Percentiles rank a stretch among this genome's conserved stretches.
phyloP scores from a whole-genome alignment of 92 coral and sea anemone genomes.

The Porites lobata region DNA sequence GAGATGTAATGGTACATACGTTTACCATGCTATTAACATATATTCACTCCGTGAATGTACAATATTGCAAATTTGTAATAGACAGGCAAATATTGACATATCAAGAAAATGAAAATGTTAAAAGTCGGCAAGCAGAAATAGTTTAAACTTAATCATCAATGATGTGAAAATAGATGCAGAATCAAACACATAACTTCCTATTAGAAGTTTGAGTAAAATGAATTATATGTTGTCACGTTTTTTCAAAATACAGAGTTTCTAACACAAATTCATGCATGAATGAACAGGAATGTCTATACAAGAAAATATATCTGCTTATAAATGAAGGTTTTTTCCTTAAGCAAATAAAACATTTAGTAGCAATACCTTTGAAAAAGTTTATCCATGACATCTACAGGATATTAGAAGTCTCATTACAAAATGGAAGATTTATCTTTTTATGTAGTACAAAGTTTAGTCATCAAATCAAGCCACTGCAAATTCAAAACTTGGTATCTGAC shows the following conservation, averaged over 20 bases:
- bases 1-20: no score
- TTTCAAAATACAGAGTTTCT: no score
- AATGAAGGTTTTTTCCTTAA: no score
- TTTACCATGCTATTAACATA: background rate
- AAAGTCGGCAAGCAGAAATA: background rate
- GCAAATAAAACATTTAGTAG: no score
- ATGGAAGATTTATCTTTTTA: background rate
- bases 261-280: no score
- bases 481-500: conserved; percentile 6
- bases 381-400: background rate
- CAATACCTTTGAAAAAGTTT: no score
- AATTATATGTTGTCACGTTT: background rate
- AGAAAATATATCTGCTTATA: no score
- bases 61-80: background rate
- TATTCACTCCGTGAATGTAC: background rate
- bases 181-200: no score
- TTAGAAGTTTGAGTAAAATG: background rate
- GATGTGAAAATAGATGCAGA: background rate
- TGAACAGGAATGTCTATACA: no score
- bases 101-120: background rate
- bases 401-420: background rate
- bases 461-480: conserved; percentile 6
- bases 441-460: background rate
- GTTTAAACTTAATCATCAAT: background rate
- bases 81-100: conserved; percentile 20